Conservation (phyloP, 1,140 invertebrate genomes). For the Trachymyrmex septentrionalis region DNA sequence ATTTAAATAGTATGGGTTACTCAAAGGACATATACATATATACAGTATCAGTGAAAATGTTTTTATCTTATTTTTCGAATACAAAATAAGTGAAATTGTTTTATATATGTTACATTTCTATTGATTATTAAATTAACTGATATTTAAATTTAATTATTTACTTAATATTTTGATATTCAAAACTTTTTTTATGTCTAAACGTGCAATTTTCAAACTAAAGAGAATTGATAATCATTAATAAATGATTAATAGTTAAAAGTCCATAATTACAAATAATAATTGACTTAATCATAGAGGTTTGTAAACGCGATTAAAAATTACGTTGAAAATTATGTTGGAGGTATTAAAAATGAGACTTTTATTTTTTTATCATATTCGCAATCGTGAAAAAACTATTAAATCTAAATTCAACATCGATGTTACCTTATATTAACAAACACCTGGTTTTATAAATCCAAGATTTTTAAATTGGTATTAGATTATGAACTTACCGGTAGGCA, state of each 20-base stretch:
- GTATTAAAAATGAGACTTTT: neutral
- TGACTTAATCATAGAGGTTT: neutral
- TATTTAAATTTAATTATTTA: neutral
- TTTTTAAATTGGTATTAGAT: slow-evolving; percentile 8
- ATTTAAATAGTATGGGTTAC: too few relatives aligned
- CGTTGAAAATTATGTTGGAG: neutral
- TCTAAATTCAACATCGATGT: neutral
- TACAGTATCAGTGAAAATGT: too few relatives aligned
- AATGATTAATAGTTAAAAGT: neutral
- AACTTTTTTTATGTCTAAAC: neutral
- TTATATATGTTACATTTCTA: too few relatives aligned
- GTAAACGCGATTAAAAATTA: neutral
- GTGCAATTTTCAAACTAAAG: neutral
- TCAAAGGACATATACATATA: too few relatives aligned
- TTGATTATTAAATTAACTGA: neutral
- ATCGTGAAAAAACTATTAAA: neutral
- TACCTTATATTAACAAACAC: neutral
- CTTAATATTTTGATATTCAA: neutral
- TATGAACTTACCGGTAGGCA: neutral
- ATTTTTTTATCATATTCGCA: neutral
- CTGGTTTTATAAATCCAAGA: neutral
- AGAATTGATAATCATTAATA: neutral
- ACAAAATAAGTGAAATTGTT: too few relatives aligned
- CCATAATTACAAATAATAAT: neutral
- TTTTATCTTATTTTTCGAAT: too few relatives aligned